Conservation (phyloP, 2,888 invertebrate genomes). For the Polydesmus complanatus region DNA sequence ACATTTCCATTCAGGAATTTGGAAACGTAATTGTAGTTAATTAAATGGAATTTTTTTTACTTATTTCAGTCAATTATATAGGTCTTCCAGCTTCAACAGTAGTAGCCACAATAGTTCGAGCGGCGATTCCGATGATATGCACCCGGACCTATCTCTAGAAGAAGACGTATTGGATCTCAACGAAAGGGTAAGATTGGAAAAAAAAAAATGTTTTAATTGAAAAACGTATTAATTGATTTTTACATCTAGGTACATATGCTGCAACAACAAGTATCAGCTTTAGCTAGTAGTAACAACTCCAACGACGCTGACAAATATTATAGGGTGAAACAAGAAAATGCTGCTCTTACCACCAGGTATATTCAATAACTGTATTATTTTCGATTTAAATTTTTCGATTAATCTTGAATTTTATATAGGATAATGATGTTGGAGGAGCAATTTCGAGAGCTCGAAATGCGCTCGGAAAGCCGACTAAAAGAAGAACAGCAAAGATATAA, state of each 20-base stretch:
- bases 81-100: slow-evolving; percentile 85
- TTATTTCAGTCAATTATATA: slow-evolving; percentile 42
- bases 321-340: slow-evolving; percentile 82
- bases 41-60: not conserved
- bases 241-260: slow-evolving; percentile 66
- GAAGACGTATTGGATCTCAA: slow-evolving; percentile 89
- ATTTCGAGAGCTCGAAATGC: slow-evolving; percentile 61
- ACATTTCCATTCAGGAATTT: no score
- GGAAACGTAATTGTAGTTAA: no score
- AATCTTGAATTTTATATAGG: slow-evolving; percentile 32
- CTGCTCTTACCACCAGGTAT: slow-evolving; percentile 61
- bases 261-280: slow-evolving; percentile 78
- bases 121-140: slow-evolving; percentile 70
- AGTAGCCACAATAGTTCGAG: slow-evolving; percentile 82
- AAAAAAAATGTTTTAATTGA: slow-evolving; percentile 20
- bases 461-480: slow-evolving; percentile 55
- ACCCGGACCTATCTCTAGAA: slow-evolving; percentile 79
- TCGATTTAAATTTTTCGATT: not conserved
- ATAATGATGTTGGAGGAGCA: slow-evolving; percentile 86
- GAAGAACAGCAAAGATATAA: slow-evolving; percentile 75
- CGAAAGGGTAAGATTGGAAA: slow-evolving; percentile 56
- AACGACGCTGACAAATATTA: slow-evolving; percentile 71
- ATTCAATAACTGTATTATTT: slow-evolving; percentile 4
- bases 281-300: slow-evolving; percentile 74
- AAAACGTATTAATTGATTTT: not conserved